Base-by-base conservation (phyloP, 2,797 vertebrate genomes). In the Cheirogaleus major region DNA sequence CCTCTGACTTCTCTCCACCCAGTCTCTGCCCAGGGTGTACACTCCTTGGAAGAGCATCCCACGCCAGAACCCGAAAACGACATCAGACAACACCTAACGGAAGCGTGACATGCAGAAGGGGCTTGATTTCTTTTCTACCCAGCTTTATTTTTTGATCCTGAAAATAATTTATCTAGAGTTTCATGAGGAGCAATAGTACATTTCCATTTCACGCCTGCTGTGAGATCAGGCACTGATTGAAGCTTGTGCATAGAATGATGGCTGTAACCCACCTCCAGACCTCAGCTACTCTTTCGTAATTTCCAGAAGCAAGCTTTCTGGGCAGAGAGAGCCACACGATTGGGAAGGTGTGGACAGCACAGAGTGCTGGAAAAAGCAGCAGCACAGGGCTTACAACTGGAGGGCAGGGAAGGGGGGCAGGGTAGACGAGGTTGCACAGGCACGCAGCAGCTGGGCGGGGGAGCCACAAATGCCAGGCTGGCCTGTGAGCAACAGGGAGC, bases 271-370 rank as follows among this genome's bases (percentile, higher is more conserved):
- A 4, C 13, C 9, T 32, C 41, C 52, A 55, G 79, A 55, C 20
- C 52, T 55, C 75, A 69, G 43, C 0, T 45, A 69, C n/a, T 10
- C 78, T 76, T 45, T 41, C 4, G 11, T 41, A 80, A 72, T 83
- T 93, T 50, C 93, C 73, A 38, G 91, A 96, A 95, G 69, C n/a
- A 50, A 35, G 30, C 27, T 82, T 82, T 92, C 85, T 73, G 50
- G 41, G 61, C 45, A 95, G 17, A 92, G 89, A 95, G 59, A 79
- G 50, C 11, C 55, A 41, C 2, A 22, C 4, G 43, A 80, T 4
- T 5, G 18, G 50, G 82, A 89, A 95, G 32, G 5, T 65, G 30
- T 15, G 45, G 72, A 30, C 76, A 78, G 43, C 48, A 15, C 12
- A 0, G 73, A n/a, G 2, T 7, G 1, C 67, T 69, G 32, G 55